Evolutionary conservation across 2,888 invertebrate species (phyloP).

Genomic region (Parapristionchus giblindavisi): DNA sequence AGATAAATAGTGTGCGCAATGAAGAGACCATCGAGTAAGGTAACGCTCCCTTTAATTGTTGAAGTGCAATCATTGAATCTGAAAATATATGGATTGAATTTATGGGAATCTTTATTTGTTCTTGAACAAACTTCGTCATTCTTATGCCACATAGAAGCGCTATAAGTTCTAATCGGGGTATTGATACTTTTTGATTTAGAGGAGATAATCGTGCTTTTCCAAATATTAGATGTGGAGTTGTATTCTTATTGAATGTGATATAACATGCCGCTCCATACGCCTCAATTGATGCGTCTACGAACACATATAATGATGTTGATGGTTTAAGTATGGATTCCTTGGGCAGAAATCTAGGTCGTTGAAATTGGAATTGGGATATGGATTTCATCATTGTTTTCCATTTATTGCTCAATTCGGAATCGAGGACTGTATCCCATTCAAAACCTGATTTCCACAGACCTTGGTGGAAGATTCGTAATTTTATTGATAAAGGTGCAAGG

Average conservation of each 20-base stretch:
- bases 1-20: no score
- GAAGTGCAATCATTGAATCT: neutral
- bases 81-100: neutral
- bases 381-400: neutral
- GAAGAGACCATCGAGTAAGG: no score
- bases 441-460: neutral
- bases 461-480: neutral
- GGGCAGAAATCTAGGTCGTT: neutral
- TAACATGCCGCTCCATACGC: neutral
- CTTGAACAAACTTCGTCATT: neutral
- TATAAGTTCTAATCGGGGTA: slow-evolving; percentile 15
- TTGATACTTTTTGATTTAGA: neutral
- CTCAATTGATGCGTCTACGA: neutral
- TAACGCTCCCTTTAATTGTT: neutral
- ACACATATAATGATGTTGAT: neutral
- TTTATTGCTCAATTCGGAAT: neutral
- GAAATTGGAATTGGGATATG: neutral
- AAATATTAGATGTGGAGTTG: neutral
- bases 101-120: neutral
- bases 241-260: neutral
- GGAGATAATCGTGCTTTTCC: slow-evolving; percentile 1
- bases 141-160: neutral
- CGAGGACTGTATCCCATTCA: neutral
- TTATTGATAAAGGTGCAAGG: neutral
- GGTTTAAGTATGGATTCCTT: no score